Base-by-base conservation (phyloP, 1,140 invertebrate species). In the Drosophila paulistorum region DNA sequence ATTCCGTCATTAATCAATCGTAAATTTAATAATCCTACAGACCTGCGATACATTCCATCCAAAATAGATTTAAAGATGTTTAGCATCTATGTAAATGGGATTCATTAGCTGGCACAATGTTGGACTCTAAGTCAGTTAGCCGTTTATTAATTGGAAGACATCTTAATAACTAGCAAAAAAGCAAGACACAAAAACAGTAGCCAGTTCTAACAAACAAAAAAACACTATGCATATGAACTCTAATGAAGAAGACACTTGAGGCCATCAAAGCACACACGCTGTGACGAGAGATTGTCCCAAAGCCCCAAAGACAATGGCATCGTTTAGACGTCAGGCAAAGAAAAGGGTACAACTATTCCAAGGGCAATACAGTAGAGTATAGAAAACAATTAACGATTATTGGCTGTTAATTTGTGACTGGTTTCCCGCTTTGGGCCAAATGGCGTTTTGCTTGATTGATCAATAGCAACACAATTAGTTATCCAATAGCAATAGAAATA, bases 331-430 rank as follows among this genome's bases (percentile, higher is more conserved):
- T 68, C 42, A 26, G 10, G 10, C 11, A 10, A 37, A 37, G 14
- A 48, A 74, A 86, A 75, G 76, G 83, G 79, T 76, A 23, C 42
- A 17, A 45, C 42, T 4, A 13, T n/a, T 14, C 48, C 45, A 66
- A 87, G 10, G 9, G 10, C 17, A 17, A 7, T 23, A 51, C 3
- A 66, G 60, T 11, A 51, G 10, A 23, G 17, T 71, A 77, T 71
- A 45, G 57, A 87, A 85, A 87, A 87, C 83, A 85, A 87, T 87
- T 83, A 87, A 71, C 76, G 69, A 87, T 74, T 83, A 86, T 86
- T 87, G 82, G 20, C 69, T 65, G 74, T 77, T 73, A 86, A 86
- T 87, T 86, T 68, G 61, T 26, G 30, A 65, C 14, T 65, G 60
- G 42, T 54, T 37, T 79, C 84, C 84, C 83, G 75, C 58, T 87